Base-by-base conservation (phyloP, 1,140 invertebrate species). In the Bombus confusus region DNA sequence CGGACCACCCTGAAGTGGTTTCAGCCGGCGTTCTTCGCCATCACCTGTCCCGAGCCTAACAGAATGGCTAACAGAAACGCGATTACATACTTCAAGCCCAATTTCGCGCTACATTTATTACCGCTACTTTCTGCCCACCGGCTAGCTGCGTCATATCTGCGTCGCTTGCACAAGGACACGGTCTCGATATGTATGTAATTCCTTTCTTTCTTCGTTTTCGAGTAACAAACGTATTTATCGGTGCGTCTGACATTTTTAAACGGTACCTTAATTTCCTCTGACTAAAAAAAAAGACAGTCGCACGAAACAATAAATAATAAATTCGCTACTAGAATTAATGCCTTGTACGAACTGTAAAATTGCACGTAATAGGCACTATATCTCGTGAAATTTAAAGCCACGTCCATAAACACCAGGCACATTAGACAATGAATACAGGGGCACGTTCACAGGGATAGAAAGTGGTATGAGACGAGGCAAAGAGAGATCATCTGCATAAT, bases 1-100 rank as follows among this genome's bases (percentile, higher is more conserved):
- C 31, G 82, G 92, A 93, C 93, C 93, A 94, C 93, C 93, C 90
- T 85, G 90, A 89, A 93, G 88, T 59, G 84, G 82, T 91, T 81
- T 79, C 83, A 88, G 75, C 87, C 85, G 83, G 85, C 81, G 52
- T 25, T 59, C 57, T n/a, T 64, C 52, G 68, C 73, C 77, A 84
- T 76, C 71, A 62, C 66, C 73, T 72, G 72, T 43, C 84, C 52
- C 71, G 79, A 68, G 81, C 82, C 82, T 86, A n/a, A 62, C 59
- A 62, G 73, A 28, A 86, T 25, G 37, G 75, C 57, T 64, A 83
- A 80, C 66, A 59, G 59, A 80, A 82, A 77, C 43, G 37, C 77
- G 43, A 41, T 86, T 86, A 72, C 71, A 79, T 72, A 52, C 86
- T 87, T 79, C 39, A n/a, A 62, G n/a, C 15, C 62, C 39, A 47